These are phyloP conservation scores for Sarcophaga carnaria DNA, from an alignment of 2,888 invertebrate genomes.

Conservation along the genomic window DNA sequence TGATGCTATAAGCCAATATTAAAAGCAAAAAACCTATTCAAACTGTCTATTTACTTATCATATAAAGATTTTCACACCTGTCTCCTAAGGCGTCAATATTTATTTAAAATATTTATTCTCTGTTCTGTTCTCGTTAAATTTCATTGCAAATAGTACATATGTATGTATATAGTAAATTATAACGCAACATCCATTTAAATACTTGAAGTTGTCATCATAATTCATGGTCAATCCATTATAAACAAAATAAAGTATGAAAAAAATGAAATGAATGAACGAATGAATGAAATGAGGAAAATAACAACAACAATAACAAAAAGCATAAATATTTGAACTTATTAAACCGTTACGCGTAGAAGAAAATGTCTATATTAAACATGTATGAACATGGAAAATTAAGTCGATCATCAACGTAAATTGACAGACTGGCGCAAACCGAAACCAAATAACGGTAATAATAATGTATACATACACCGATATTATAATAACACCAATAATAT, in stretches of 20 bases:
- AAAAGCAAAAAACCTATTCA: neutral
- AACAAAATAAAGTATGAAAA: neutral
- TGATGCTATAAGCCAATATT: too few relatives aligned
- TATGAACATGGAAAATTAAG: constrained; percentile 44
- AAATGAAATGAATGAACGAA: too few relatives aligned
- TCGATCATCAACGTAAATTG: constrained; percentile 25
- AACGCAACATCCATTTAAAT: neutral
- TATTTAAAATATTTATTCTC: neutral
- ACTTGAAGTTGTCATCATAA: neutral
- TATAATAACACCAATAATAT: neutral
- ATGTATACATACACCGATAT: neutral
- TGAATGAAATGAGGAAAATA: neutral
- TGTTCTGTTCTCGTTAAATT: neutral
- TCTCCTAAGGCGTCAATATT: constrained; percentile 1
- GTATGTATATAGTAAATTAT: too few relatives aligned
- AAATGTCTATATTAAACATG: constrained; percentile 1
- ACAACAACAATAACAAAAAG: neutral
- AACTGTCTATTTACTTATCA: neutral
- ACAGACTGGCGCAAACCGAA: constrained; percentile 7
- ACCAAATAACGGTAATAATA: constrained; percentile 48
- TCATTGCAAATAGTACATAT: neutral
- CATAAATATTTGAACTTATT: constrained; percentile 29
- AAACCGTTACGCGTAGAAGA: constrained; percentile 21
- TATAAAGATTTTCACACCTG: constrained; percentile 16
- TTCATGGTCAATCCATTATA: neutral